Percentiles rank a stretch among this genome's conserved stretches.
These are phyloP conservation scores for Tyrannus savana DNA, from an alignment of 2,113 vertebrate species.

Conservation along the genomic window DNA sequence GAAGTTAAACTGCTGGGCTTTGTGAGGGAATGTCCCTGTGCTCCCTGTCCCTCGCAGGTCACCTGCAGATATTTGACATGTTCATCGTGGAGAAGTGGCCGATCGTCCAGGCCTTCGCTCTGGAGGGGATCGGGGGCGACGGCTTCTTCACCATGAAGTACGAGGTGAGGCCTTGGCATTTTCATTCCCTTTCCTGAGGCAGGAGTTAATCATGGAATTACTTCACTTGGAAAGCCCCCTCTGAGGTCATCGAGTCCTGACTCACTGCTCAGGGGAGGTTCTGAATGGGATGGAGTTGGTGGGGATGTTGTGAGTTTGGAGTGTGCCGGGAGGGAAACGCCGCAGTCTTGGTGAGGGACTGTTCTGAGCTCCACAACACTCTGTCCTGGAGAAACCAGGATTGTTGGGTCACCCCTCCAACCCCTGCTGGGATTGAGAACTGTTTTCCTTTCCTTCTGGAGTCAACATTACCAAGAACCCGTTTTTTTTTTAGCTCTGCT, in stretches of 20 bases:
- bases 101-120: slow-evolving; percentile 93
- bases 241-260: neutral
- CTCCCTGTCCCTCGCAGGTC: slow-evolving; percentile 76
- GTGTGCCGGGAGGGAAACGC: accelerated
- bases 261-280: neutral
- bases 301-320: neutral
- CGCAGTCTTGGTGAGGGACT: neutral
- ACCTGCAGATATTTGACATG: slow-evolving; percentile 95
- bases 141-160: slow-evolving; percentile 98
- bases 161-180: slow-evolving; percentile 72
- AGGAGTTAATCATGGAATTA: neutral
- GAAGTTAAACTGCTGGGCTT: neutral
- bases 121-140: slow-evolving; percentile 95
- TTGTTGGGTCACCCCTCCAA: neutral
- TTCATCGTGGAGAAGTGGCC: slow-evolving; percentile 98
- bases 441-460: neutral
- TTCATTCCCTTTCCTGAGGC: neutral
- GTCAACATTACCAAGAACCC: neutral
- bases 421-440: too few species aligned
- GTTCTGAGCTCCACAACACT: accelerated
- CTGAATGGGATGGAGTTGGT: neutral
- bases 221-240: neutral
- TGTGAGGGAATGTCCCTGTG: neutral
- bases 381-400: neutral
- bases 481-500: neutral